phyloP scores from a whole-genome alignment of 2,797 vertebrate species.

The Pantherophis alleghaniensis region DNA sequence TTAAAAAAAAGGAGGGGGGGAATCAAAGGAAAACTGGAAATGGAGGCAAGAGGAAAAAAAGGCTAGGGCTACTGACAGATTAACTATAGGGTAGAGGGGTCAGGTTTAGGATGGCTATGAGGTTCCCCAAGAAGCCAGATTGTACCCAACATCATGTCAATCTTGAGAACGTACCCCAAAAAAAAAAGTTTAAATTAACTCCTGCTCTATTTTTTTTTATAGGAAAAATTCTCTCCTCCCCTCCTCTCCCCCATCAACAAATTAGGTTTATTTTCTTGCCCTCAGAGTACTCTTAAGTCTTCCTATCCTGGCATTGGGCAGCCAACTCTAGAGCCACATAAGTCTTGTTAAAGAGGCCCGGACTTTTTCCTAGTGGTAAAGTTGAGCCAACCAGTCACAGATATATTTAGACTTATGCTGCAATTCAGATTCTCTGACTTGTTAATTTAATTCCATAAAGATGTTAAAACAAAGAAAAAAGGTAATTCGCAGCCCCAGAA shows the following conservation, averaged over 20 bases:
- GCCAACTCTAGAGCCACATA: neutral
- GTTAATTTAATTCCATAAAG: neutral
- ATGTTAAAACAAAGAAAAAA: neutral
- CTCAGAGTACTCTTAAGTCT: neutral
- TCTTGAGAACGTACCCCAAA: neutral
- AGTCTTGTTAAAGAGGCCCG: neutral
- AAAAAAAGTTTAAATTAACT: neutral
- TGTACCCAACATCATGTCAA: neutral
- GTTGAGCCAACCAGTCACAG: neutral
- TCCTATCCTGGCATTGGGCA: neutral
- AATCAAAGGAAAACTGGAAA: slow-evolving; percentile 51
- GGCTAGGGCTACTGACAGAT: neutral
- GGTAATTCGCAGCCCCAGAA: neutral
- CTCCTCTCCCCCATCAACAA: neutral
- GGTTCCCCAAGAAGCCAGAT: neutral
- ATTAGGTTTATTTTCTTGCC: neutral
- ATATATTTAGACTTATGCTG: neutral
- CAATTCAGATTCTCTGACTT: neutral
- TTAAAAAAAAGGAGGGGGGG: slow-evolving; percentile 59
- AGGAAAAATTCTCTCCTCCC: neutral
- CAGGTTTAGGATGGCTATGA: neutral
- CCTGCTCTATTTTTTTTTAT: neutral
- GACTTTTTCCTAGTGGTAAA: neutral
- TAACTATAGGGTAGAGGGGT: neutral
- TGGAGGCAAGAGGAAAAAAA: neutral